Evolutionary conservation across 1,140 invertebrate genomes (phyloP), one percentile per base, ranked within the genome.

Genomic region (Charaxes varanes): DNA sequence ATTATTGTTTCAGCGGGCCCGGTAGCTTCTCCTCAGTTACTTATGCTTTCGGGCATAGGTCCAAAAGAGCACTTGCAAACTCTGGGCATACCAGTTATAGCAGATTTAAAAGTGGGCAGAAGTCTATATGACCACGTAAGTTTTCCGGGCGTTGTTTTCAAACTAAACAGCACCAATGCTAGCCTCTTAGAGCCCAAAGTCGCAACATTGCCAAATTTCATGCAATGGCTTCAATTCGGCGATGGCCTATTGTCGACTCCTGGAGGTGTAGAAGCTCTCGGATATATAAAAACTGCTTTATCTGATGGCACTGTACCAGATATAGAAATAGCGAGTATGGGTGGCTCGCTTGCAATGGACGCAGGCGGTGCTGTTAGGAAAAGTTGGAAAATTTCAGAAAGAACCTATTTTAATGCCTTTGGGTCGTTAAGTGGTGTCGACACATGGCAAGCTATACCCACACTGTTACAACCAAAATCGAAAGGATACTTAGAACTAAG

Each of bases 21-120:
- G 1, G 88, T 95, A 37, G 92, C 91, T 47, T 92, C 92, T 3
- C 92, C 93, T 0, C 93, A 95, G 68, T 52, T 96, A 4, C 78
- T 96, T 6, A 93, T 94, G 90, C 73, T 95, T 0, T 93, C 91
- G 1, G 94, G 94, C 2, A 86, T 95, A 6, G 94, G 93, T 0
- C 92, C 93, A n/a, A 86, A 84, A 57, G 77, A 87, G 19, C 83
- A 88, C 51, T 66, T 97, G 0, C 68, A 89, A 27, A 86, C 90
- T 23, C 65, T 94, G 1, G 88, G 89, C 0, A 90, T 95, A 13
- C 84, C 87, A 0, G 71, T 91, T 0, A 62, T 94, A 0, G 70
- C 89, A 46, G 87, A 92, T 37, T 69, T 90, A 11, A 87, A 85
- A 28, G 92, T 94, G 2, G 93, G 93, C 2, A 83, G 88, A 55